These are phyloP conservation scores for Leptodactylus fuscus DNA, from an alignment of 2,113 vertebrate genomes.

Conservation along the genomic window DNA sequence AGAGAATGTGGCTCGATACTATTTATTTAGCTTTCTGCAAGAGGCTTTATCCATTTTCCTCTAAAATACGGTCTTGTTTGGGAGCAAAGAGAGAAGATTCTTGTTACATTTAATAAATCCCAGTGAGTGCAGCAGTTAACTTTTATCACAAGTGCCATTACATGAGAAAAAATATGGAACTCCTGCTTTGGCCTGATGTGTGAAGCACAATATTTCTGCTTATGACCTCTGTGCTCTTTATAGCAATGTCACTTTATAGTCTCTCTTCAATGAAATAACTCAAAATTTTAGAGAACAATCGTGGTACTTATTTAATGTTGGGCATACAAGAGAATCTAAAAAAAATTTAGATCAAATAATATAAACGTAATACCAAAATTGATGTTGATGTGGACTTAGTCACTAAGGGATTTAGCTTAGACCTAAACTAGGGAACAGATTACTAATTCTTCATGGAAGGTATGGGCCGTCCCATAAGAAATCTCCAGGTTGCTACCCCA, in stretches of 20 bases:
- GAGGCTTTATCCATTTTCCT: not conserved
- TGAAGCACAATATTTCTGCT: not conserved
- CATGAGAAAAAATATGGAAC: constrained; percentile 12
- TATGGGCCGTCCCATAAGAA: no score
- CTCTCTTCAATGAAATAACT: not conserved
- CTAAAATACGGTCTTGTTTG: constrained; percentile 1
- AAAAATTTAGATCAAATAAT: no score
- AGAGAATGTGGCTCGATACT: not conserved
- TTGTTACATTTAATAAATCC: constrained; percentile 46
- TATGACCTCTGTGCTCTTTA: not conserved
- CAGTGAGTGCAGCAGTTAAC: constrained; percentile 28
- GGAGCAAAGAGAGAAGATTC: constrained; percentile 17
- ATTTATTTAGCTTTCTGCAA: not conserved
- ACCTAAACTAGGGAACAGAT: no score
- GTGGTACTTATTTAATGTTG: not conserved
- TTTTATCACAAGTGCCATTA: constrained; percentile 31
- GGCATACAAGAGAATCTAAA: no score
- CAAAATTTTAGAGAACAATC: not conserved
- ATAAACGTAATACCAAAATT: no score
- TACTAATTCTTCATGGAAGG: no score
- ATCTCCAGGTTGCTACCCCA: no score
- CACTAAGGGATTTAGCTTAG: no score
- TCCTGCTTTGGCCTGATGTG: not conserved
- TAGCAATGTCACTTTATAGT: not conserved
- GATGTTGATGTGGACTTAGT: no score